Base-by-base conservation (phyloP, 2,113 vertebrate genomes). In the Dicerorhinus sumatrensis region DNA sequence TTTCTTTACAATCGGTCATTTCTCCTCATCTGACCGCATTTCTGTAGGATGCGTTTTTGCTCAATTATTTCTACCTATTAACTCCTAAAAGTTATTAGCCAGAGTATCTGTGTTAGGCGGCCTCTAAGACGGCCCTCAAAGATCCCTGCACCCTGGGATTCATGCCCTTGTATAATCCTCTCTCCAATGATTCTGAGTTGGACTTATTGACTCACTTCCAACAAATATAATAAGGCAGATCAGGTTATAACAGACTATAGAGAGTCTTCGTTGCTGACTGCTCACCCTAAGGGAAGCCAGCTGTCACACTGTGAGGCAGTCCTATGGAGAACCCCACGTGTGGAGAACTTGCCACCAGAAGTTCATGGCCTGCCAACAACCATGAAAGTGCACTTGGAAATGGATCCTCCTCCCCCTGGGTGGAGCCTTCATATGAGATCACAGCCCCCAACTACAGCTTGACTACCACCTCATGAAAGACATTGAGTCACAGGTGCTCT, bases 21-120 rank as follows among this genome's bases (percentile, higher is more conserved):
- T 86, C 21, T 56, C 14, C 20, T 93, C 63, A 21, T 67, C 12
- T 51, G 65, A 58, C 25, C 60, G 17, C 14, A 56, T 77, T 93
- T 90, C 60, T 89, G 3, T 72, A 80, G 16, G 42, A 63, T 11
- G 33, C 29, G 63, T 42, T 70, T 96, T 82, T 82, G 23, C 63
- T 95, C 58, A 86, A 39, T 79, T 91, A 96, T 92, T 80, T 31
- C 83, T 36, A 67, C 10, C n/a, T 79, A 73, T 46, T 89, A 89
- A 67, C 12, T 96, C 72, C 48, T 70, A 54, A 91, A 82, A 84
- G 51, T 63, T 65, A 82, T 46, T 48, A 69, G 29, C 14, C 39
- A 89, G 12, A 1, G 11, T 77, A 39, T 33, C 27, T 62, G 21
- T 21, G n/a, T 42, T 69, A 84, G 80, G 51, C 21, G 63, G 58